Percentiles rank a stretch among this genome's conserved stretches.
phyloP scores from a whole-genome alignment of 2,888 invertebrate species.

The Hedychridium roseum region DNA sequence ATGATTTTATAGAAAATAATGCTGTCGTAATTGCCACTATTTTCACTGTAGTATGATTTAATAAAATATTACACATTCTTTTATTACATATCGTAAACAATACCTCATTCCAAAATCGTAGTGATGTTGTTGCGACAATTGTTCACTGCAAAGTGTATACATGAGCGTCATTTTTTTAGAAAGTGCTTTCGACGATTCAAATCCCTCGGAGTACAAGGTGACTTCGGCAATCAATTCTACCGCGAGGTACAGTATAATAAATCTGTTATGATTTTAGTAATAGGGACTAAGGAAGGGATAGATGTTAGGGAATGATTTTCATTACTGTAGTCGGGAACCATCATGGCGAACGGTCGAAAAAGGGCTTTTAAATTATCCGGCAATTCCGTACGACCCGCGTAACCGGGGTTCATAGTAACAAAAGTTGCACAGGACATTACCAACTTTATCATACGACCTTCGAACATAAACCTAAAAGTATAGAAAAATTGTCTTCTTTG shows the following conservation, averaged over 20 bases:
- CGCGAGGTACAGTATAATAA: slow-evolving; percentile 20
- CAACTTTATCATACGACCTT: slow-evolving; percentile 86
- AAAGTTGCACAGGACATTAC: slow-evolving; percentile 84
- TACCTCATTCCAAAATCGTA: slow-evolving; percentile 89
- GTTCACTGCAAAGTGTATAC: slow-evolving; percentile 92
- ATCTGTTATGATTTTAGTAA: neutral
- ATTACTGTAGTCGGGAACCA: slow-evolving; percentile 89
- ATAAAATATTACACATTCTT: no score
- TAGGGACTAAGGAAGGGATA: no score
- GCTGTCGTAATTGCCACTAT: no score
- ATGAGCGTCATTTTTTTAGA: slow-evolving; percentile 92
- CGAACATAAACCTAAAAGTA: slow-evolving; percentile 80
- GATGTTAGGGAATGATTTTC: no score
- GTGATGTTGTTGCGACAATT: slow-evolving; percentile 90
- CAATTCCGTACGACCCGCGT: slow-evolving; percentile 87
- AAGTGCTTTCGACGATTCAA: slow-evolving; percentile 85
- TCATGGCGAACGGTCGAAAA: slow-evolving; percentile 89
- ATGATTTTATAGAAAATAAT: no score
- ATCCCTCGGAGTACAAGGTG: slow-evolving; percentile 92
- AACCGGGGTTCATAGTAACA: slow-evolving; percentile 93
- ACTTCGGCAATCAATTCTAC: slow-evolving; percentile 87
- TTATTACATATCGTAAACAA: no score
- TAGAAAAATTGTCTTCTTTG: no score
- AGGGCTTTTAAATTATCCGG: slow-evolving; percentile 89
- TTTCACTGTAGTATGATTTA: no score